phyloP scores from a whole-genome alignment of 1,140 invertebrate genomes.

The Drosophila grimshawi region DNA sequence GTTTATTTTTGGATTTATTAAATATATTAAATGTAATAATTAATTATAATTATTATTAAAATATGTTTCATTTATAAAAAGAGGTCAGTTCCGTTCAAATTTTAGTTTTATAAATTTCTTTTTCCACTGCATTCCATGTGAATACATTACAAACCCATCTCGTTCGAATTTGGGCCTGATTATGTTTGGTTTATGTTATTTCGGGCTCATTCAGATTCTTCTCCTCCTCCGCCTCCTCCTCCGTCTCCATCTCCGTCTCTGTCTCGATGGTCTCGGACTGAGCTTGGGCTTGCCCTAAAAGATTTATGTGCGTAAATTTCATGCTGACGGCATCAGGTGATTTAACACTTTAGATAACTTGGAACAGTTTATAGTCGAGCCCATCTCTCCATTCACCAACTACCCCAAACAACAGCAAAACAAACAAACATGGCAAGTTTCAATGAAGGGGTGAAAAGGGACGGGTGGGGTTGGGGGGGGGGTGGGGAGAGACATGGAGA shows the following conservation, averaged over 20 bases:
- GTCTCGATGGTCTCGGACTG: conserved; percentile 28
- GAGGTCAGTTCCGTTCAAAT: too few relatives aligned
- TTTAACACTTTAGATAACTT: conserved; percentile 84
- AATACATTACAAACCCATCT: conserved; percentile 28
- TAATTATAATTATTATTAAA: too few relatives aligned
- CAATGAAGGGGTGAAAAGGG: neutral
- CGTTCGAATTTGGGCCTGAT: conserved; percentile 58
- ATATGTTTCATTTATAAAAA: too few relatives aligned
- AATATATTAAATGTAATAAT: too few relatives aligned
- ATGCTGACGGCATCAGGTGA: conserved; percentile 84
- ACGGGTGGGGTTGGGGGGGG: conserved; percentile 3
- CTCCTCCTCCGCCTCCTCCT: conserved; percentile 1
- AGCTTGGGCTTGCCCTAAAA: conserved; percentile 61
- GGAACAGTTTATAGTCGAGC: conserved; percentile 74
- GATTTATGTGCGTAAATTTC: conserved; percentile 83
- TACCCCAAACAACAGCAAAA: conserved; percentile 5
- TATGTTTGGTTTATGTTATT: conserved; percentile 81
- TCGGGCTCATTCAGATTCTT: conserved; percentile 55
- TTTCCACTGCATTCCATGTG: neutral
- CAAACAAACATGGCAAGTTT: conserved; percentile 36
- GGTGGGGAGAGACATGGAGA: neutral
- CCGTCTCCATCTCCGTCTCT: conserved; percentile 47
- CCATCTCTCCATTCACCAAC: neutral
- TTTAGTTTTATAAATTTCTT: neutral
- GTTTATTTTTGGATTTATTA: too few relatives aligned